These are phyloP conservation scores for Mesorhabditis belari DNA, from an alignment of 2,888 invertebrate genomes.

Conservation along the genomic window DNA sequence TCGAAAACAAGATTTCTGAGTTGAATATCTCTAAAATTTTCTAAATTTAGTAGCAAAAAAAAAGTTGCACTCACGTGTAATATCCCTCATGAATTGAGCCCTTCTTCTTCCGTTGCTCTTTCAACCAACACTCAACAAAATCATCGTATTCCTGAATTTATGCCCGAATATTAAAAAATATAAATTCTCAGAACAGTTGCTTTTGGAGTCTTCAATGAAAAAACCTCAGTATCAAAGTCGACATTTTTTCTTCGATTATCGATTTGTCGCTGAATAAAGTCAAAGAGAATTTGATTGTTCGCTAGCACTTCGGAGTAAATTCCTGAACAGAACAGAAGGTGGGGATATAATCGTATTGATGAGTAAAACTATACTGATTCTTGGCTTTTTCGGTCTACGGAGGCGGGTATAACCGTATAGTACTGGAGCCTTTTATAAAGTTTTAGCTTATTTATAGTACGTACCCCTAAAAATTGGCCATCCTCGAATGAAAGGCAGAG, in stretches of 20 bases:
- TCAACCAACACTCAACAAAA: not conserved
- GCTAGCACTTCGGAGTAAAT: not conserved
- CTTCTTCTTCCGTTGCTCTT: not conserved
- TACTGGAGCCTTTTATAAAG: too few relatives aligned
- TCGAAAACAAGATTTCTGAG: conserved; percentile 25
- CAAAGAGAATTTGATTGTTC: conserved; percentile 5
- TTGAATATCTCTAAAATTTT: conserved; percentile 8
- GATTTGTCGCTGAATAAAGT: conserved; percentile 22
- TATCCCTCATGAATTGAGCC: not conserved
- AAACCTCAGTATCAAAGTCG: conserved; percentile 2
- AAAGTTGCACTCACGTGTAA: not conserved
- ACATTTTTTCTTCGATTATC: conserved; percentile 14
- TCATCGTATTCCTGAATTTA: not conserved
- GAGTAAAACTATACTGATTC: too few relatives aligned
- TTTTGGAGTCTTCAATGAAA: not conserved
- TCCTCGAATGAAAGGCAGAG: not conserved
- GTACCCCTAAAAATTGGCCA: not conserved
- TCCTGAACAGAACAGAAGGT: too few relatives aligned
- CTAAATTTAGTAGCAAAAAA: not conserved
- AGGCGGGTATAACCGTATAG: too few relatives aligned
- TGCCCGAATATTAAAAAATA: conserved; percentile 1
- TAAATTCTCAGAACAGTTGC: not conserved
- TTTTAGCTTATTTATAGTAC: too few relatives aligned
- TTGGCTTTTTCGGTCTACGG: too few relatives aligned
- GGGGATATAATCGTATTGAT: too few relatives aligned